These are phyloP conservation scores for Pitangus sulphuratus DNA, from an alignment of 2,797 vertebrate genomes.

Conservation along the genomic window DNA sequence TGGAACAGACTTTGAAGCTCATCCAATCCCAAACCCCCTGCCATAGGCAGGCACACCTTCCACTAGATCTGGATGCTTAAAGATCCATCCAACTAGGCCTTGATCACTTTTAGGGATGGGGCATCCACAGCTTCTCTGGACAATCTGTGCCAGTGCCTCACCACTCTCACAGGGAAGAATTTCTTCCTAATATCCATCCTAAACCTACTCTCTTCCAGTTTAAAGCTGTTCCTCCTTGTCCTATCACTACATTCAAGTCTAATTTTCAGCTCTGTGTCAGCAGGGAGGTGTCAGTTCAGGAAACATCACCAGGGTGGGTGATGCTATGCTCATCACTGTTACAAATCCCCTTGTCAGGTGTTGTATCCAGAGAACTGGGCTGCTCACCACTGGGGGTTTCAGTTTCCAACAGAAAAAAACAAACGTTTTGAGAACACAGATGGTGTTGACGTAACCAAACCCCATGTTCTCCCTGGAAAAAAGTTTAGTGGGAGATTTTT, in stretches of 20 bases:
- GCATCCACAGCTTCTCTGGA: not conserved
- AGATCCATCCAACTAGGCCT: not conserved
- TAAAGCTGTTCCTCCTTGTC: not conserved
- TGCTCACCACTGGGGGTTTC: slow-evolving; percentile 3
- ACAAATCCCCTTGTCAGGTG: not conserved
- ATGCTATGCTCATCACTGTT: not conserved
- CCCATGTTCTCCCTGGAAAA: not conserved
- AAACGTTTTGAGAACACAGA: not conserved
- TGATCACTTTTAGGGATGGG: not conserved
- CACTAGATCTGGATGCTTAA: not conserved
- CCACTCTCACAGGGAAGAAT: not conserved
- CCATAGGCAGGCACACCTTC: not conserved
- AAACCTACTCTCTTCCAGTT: not conserved
- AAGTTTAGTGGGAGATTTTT: not conserved
- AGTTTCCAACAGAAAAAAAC: not conserved
- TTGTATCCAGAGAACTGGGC: not conserved
- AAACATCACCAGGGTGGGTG: not conserved
- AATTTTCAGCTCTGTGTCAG: not conserved
- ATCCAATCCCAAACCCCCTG: too few species aligned
- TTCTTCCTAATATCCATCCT: not conserved
- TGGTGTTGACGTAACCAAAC: not conserved
- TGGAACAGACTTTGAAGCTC: not conserved
- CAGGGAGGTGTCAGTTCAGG: not conserved
- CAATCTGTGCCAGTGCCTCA: not conserved
- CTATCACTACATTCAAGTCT: not conserved